Evolutionary conservation across 2,113 vertebrate species (phyloP).

Genomic region (Hassar affinis): DNA sequence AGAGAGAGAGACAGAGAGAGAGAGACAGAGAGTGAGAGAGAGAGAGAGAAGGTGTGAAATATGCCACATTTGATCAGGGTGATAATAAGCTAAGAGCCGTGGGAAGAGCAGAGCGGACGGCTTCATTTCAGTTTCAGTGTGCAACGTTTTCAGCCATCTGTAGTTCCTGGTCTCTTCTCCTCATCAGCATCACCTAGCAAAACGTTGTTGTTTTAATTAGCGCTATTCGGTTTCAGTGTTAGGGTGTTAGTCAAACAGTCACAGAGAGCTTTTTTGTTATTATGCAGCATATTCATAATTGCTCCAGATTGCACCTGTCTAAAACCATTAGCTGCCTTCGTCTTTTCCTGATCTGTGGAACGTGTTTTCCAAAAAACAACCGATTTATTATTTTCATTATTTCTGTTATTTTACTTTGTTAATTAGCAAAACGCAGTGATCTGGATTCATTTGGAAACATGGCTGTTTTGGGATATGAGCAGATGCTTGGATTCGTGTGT

Average conservation of each 20-base stretch:
- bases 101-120: slow-evolving; percentile 57
- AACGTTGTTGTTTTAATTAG: slow-evolving; percentile 19
- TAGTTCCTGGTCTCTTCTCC: slow-evolving; percentile 14
- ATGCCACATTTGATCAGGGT: slow-evolving; percentile 65
- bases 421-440: not conserved
- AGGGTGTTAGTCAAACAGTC: slow-evolving; percentile 18
- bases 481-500: not conserved
- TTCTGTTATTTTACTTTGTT: not conserved
- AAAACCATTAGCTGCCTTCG: not conserved
- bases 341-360: not conserved
- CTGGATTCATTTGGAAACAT: not conserved
- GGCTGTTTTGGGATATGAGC: slow-evolving; percentile 14
- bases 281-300: not conserved
- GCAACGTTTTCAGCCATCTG: slow-evolving; percentile 15
- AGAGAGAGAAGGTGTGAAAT: slow-evolving; percentile 70
- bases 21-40: slow-evolving; percentile 37
- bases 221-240: not conserved
- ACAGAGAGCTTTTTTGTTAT: not conserved
- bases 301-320: slow-evolving; percentile 23
- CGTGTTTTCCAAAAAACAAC: not conserved
- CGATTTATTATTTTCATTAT: not conserved
- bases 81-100: slow-evolving; percentile 73
- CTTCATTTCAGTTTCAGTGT: slow-evolving; percentile 3
- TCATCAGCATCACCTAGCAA: slow-evolving; percentile 27
- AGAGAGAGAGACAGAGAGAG: slow-evolving; percentile 28